Evolutionary conservation across 1,140 invertebrate species (phyloP).

Genomic region (Wiebesia pumilae): DNA sequence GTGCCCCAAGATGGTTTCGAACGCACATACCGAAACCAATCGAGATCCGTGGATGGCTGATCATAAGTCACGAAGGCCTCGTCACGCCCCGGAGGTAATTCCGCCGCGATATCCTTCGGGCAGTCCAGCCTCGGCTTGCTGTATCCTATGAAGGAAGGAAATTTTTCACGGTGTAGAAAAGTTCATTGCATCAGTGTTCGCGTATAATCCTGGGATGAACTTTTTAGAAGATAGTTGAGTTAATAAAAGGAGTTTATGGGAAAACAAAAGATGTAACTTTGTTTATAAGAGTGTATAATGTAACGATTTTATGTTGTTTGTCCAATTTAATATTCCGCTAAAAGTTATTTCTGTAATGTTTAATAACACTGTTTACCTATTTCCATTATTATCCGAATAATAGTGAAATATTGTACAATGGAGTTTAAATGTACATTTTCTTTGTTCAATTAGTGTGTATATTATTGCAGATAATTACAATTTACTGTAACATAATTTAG

Average conservation of each 20-base stretch:
- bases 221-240: not conserved
- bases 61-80: conserved; percentile 73
- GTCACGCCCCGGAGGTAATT: conserved; percentile 67
- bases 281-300: not conserved
- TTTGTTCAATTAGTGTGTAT: no score
- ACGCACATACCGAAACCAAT: conserved; percentile 74
- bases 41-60: conserved; percentile 73
- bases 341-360: no score
- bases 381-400: no score
- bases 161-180: not conserved
- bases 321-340: no score
- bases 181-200: not conserved
- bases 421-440: no score
- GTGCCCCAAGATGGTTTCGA: conserved; percentile 73
- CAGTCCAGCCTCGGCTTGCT: conserved; percentile 71
- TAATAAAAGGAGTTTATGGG: no score
- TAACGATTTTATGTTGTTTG: no score
- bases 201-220: not conserved
- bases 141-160: conserved; percentile 62
- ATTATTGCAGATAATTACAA: no score
- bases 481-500: no score
- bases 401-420: no score
- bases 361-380: no score
- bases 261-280: no score
- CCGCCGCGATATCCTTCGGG: conserved; percentile 69